Base-by-base conservation (phyloP, 92 coral and sea anemone species). In the Micromussa lordhowensis region DNA sequence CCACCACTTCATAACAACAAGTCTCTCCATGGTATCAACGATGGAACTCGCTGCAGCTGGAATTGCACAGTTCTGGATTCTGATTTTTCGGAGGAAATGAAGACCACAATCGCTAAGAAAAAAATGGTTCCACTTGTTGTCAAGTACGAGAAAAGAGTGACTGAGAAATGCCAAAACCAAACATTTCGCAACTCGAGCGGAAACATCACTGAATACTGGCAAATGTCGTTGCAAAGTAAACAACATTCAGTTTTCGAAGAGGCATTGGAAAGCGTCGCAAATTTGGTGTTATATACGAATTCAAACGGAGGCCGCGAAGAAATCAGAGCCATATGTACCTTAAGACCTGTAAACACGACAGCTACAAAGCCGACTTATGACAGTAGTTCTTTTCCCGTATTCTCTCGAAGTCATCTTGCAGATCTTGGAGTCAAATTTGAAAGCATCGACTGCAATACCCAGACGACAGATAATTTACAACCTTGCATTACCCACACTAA, bases 191-290 rank as follows among this genome's bases (percentile, higher is more conserved):
- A 48, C 38, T 48, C 86, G 17, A 70, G 34, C 78, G 63, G 24
- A 51, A 30, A 29, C 64, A 24, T 26, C 7, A 11, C 68, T 18
- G 78, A 83, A 49, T 14, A 49, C 29, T 83, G 32, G n/a, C 49
- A 49, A 69, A 22, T 83, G 11, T 83, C 79, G 68, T 57, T 51
- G 74, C 17, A 28, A 82, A 80, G 22, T 24, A 11, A 61, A 68
- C 44, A 16, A 5, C 28, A 1, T 28, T 68, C 21, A 30, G 1
- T 7, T 31, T 51, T 71, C 2, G 31, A 35, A 14, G 9, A 5
- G 12, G 30, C 53, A 12, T 3, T 49, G 22, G 3, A 70, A 48
- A 70, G 34, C 10, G 0, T 21, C 69, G 12, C 51, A 5, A 36
- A 83, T 49, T 22, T 34, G 15, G 1, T 32, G 0, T 21, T 30